Conservation (phyloP, 1,140 invertebrate species). For the Semibalanus balanoides region DNA sequence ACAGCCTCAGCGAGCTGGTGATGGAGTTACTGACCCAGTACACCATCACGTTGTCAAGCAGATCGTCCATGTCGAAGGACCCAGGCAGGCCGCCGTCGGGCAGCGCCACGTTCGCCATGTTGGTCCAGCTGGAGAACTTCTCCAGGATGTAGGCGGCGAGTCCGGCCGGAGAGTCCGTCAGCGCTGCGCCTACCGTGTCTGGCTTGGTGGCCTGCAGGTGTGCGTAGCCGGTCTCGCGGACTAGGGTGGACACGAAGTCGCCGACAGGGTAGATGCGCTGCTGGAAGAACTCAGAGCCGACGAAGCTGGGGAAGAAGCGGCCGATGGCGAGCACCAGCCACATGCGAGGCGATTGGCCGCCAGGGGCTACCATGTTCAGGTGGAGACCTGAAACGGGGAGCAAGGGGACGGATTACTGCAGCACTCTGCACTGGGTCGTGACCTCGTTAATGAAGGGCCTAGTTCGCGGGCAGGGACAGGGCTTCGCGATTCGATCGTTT, state of each 20-base stretch:
- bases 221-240: slow-evolving; percentile 62
- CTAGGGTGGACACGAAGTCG: slow-evolving; percentile 31
- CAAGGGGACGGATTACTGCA: too few relatives aligned
- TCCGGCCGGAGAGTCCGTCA: slow-evolving; percentile 43
- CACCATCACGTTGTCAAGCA: slow-evolving; percentile 77
- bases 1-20: slow-evolving; percentile 57
- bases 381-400: slow-evolving; percentile 50
- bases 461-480: too few relatives aligned
- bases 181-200: slow-evolving; percentile 52
- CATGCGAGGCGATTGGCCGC: slow-evolving; percentile 28
- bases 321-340: slow-evolving; percentile 37
- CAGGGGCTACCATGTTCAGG: slow-evolving; percentile 43
- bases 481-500: too few relatives aligned
- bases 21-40: slow-evolving; percentile 68
- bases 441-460: too few relatives aligned
- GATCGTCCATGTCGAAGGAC: slow-evolving; percentile 49
- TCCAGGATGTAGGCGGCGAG: slow-evolving; percentile 69
- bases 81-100: slow-evolving; percentile 54
- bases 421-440: too few relatives aligned
- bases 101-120: slow-evolving; percentile 37
- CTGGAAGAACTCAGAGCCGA: slow-evolving; percentile 40
- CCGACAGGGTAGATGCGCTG: slow-evolving; percentile 45
- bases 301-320: slow-evolving; percentile 31
- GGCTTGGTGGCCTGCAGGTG: slow-evolving; percentile 77
- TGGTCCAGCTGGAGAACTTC: slow-evolving; percentile 66